Percentiles rank a stretch among this genome's conserved stretches.
These are phyloP conservation scores for Muricea muricata DNA, from an alignment of 92 coral and sea anemone species.

Conservation along the genomic window DNA sequence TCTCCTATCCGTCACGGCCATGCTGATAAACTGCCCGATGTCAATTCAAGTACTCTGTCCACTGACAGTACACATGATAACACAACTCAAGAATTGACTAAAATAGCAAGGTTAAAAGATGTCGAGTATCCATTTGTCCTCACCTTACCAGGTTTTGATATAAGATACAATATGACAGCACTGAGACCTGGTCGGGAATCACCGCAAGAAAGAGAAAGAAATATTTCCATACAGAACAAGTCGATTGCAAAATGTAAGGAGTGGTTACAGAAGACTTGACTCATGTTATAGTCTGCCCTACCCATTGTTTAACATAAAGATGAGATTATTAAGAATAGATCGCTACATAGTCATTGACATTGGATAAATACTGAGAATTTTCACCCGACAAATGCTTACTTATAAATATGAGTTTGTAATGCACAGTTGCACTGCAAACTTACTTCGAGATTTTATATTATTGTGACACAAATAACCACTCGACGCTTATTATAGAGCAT, in stretches of 20 bases:
- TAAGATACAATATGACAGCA: constrained; percentile 39
- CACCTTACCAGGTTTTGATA: constrained; percentile 43
- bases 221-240: constrained; percentile 11
- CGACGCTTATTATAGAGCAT: too few species aligned
- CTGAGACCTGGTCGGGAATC: constrained; percentile 34
- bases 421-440: too few species aligned
- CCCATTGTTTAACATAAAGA: neutral
- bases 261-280: constrained; percentile 31
- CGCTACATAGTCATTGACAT: too few species aligned
- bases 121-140: constrained; percentile 26
- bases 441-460: too few species aligned
- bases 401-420: too few species aligned
- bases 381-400: too few species aligned
- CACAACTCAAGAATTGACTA: neutral
- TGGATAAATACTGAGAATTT: too few species aligned
- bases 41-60: neutral
- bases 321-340: too few species aligned
- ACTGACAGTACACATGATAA: neutral
- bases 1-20: neutral
- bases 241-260: constrained; percentile 41
- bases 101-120: neutral
- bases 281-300: neutral
- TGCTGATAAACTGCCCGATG: neutral
- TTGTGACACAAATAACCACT: too few species aligned
- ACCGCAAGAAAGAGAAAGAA: constrained; percentile 29